Conservation (phyloP, 2,888 invertebrate genomes). For the Lasius fuliginosus region DNA sequence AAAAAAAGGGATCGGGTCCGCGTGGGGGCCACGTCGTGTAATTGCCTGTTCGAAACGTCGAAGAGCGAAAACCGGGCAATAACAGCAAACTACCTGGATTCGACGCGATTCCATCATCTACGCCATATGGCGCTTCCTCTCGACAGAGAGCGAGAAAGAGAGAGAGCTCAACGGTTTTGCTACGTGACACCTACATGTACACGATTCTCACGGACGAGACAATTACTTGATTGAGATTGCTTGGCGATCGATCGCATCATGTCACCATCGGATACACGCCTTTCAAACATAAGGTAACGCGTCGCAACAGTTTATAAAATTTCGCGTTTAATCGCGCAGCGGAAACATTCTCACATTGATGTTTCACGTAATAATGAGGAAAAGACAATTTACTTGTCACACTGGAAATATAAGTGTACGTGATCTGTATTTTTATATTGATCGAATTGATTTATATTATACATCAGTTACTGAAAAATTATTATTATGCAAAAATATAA, state of each 20-base stretch:
- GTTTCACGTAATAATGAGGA: background rate
- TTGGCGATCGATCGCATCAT: background rate
- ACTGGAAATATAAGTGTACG: background rate
- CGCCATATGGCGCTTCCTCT: conserved; percentile 75
- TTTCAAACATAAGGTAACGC: background rate
- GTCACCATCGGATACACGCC: background rate
- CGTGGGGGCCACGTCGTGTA: conserved; percentile 69
- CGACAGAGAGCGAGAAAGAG: background rate
- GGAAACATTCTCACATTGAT: background rate
- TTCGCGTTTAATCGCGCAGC: background rate
- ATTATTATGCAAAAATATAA: background rate
- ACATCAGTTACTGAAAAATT: background rate
- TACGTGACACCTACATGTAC: conserved; percentile 39
- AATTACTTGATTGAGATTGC: conserved; percentile 35
- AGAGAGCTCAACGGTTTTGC: conserved; percentile 60
- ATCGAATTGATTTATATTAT: background rate
- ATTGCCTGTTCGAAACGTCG: conserved; percentile 54
- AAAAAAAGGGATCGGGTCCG: conserved; percentile 63
- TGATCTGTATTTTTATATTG: background rate
- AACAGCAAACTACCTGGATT: conserved; percentile 60
- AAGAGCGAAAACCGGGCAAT: conserved; percentile 61
- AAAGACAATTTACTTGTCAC: background rate
- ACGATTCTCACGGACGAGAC: conserved; percentile 22
- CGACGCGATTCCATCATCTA: conserved; percentile 60
- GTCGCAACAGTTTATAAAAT: background rate